Evolutionary conservation across 2,888 invertebrate genomes (phyloP).

Genomic region (Eupeodes latifasciatus): DNA sequence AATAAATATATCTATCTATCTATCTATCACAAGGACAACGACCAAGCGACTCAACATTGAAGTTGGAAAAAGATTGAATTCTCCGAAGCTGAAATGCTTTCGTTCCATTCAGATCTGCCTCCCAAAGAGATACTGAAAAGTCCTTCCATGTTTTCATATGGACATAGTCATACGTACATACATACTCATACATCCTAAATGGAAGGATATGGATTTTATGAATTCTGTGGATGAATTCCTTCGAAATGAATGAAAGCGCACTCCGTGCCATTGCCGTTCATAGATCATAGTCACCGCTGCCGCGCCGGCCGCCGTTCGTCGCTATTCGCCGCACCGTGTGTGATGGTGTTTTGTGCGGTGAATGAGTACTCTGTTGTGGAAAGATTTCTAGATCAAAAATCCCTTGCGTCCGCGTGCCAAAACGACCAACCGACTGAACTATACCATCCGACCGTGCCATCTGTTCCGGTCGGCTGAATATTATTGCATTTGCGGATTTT

Average conservation of each 20-base stretch:
- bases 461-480: slow-evolving; percentile 69
- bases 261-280: not conserved
- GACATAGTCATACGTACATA: not conserved
- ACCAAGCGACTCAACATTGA: slow-evolving; percentile 5
- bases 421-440: not conserved
- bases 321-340: not conserved
- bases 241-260: slow-evolving; percentile 50
- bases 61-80: slow-evolving; percentile 67
- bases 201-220: slow-evolving; percentile 46
- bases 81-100: slow-evolving; percentile 52
- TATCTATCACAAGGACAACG: not conserved
- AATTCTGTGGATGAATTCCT: slow-evolving; percentile 68
- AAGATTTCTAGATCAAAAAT: slow-evolving; percentile 66
- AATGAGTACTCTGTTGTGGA: slow-evolving; percentile 46
- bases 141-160: not conserved
- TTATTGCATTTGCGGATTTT: slow-evolving; percentile 61
- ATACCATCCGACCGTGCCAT: slow-evolving; percentile 27
- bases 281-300: not conserved
- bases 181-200: not conserved
- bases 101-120: not conserved
- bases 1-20: no score
- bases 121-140: not conserved
- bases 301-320: not conserved
- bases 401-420: slow-evolving; percentile 27
- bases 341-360: not conserved